phyloP scores from a whole-genome alignment of 2,888 invertebrate genomes.

The Aphodius granarius region DNA sequence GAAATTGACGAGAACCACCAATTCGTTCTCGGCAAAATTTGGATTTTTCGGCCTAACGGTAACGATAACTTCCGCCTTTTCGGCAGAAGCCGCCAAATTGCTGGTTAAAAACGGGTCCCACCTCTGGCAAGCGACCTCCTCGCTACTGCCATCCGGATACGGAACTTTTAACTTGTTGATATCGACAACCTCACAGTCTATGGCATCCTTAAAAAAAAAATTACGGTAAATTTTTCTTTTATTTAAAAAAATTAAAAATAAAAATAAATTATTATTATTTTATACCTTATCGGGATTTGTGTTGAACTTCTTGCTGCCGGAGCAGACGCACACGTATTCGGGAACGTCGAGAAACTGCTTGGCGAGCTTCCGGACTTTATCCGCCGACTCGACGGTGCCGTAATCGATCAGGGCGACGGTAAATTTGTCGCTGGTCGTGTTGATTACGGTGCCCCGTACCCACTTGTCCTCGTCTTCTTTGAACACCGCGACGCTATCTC shows the following conservation, averaged over 20 bases:
- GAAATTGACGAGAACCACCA: slow-evolving; percentile 36
- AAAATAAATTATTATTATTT: neutral
- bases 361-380: slow-evolving; percentile 26
- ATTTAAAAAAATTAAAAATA: neutral
- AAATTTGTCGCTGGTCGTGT: slow-evolving; percentile 24
- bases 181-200: neutral
- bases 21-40: slow-evolving; percentile 22
- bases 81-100: neutral
- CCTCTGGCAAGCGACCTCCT: slow-evolving; percentile 16
- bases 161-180: slow-evolving; percentile 20
- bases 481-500: slow-evolving; percentile 28
- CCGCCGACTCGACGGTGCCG: slow-evolving; percentile 25
- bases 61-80: neutral
- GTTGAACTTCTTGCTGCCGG: slow-evolving; percentile 12
- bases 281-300: slow-evolving; percentile 6
- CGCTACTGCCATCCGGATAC: neutral
- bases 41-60: neutral
- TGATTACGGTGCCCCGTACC: slow-evolving; percentile 30
- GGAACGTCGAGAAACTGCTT: slow-evolving; percentile 27
- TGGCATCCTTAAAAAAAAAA: slow-evolving; percentile 5
- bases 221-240: neutral
- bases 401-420: slow-evolving; percentile 34
- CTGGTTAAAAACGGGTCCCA: slow-evolving; percentile 29
- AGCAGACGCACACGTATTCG: slow-evolving; percentile 32
- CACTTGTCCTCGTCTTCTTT: slow-evolving; percentile 26